Conservation (phyloP, 2,888 invertebrate species). For the Chymomyza caudatula region DNA sequence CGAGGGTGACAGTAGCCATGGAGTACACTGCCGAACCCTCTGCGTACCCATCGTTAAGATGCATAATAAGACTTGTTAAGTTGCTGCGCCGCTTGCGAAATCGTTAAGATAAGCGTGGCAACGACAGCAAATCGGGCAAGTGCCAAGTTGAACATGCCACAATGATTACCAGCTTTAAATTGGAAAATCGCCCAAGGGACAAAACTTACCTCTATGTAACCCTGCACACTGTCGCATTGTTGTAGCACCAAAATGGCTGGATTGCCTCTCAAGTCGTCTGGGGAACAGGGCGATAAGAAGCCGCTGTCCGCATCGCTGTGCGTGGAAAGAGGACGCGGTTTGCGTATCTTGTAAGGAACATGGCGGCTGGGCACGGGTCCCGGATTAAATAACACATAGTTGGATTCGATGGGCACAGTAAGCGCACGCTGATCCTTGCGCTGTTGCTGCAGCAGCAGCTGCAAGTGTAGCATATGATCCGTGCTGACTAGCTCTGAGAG, state of each 20-base stretch:
- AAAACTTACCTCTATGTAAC: slow-evolving; percentile 77
- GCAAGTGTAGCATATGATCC: slow-evolving; percentile 70
- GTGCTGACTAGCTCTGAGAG: slow-evolving; percentile 67
- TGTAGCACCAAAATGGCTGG: slow-evolving; percentile 76
- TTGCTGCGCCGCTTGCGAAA: slow-evolving; percentile 39
- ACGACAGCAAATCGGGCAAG: slow-evolving; percentile 61
- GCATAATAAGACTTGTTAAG: slow-evolving; percentile 71
- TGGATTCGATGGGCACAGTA: slow-evolving; percentile 77
- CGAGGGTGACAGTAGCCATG: neutral
- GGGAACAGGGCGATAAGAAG: slow-evolving; percentile 82
- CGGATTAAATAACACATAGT: slow-evolving; percentile 77
- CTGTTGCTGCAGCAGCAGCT: slow-evolving; percentile 63
- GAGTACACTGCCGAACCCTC: neutral
- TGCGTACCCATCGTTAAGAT: slow-evolving; percentile 34
- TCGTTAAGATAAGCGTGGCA: slow-evolving; percentile 71
- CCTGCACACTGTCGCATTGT: slow-evolving; percentile 78
- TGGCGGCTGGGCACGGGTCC: slow-evolving; percentile 77
- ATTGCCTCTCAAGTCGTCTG: slow-evolving; percentile 79
- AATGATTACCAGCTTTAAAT: slow-evolving; percentile 58
- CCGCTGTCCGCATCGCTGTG: slow-evolving; percentile 83
- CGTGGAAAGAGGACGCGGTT: slow-evolving; percentile 75
- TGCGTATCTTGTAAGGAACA: slow-evolving; percentile 77
- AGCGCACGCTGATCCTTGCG: slow-evolving; percentile 70
- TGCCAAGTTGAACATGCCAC: slow-evolving; percentile 58
- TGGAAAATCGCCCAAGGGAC: slow-evolving; percentile 12